Conservation (phyloP, 92 coral and sea anemone species). For the Hydrozoanthus gracilis region DNA sequence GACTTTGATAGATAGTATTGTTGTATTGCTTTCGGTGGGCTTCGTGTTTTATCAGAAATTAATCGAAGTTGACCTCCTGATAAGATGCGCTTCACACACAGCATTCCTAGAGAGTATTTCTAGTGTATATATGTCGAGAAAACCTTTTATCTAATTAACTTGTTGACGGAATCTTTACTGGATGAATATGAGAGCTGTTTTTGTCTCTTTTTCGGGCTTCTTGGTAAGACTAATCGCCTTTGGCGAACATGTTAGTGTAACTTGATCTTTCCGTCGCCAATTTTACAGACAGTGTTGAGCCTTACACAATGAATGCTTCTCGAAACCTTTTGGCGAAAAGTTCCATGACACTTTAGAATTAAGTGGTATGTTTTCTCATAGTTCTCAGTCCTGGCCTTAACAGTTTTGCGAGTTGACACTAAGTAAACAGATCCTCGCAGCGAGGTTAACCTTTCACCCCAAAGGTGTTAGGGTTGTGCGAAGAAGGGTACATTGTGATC, state of each 20-base stretch:
- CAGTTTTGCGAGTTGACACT: too few relatives aligned
- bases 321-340: neutral
- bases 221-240: neutral
- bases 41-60: neutral
- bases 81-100: neutral
- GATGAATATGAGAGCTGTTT: neutral
- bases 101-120: neutral
- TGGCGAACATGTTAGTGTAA: neutral
- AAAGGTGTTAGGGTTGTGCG: too few relatives aligned
- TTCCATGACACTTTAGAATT: neutral
- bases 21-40: neutral
- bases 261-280: neutral
- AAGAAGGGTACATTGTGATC: too few relatives aligned
- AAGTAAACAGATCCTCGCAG: too few relatives aligned
- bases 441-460: too few relatives aligned
- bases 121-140: neutral
- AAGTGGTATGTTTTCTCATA: neutral
- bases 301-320: neutral
- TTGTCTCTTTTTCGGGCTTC: neutral
- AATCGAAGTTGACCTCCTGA: neutral
- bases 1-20: neutral
- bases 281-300: neutral
- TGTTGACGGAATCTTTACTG: neutral
- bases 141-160: neutral
- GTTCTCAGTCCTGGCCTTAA: too few relatives aligned